Evolutionary conservation across 1,140 invertebrate genomes (phyloP).

Genomic region (Vanessa tameamea): DNA sequence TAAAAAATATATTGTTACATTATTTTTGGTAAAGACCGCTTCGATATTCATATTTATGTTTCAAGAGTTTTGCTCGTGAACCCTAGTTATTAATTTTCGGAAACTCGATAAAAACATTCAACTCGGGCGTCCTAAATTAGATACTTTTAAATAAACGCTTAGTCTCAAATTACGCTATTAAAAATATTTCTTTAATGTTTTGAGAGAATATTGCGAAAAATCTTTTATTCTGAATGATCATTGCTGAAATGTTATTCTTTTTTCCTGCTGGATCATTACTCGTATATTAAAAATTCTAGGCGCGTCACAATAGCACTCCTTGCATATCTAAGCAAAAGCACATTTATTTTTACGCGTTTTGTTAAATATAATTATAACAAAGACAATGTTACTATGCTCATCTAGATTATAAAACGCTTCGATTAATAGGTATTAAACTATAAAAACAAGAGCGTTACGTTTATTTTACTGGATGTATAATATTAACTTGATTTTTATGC

Average conservation of each 20-base stretch:
- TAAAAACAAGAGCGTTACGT: too few species aligned
- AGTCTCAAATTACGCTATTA: constrained; percentile 35
- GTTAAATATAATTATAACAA: neutral
- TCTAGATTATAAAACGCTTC: too few species aligned
- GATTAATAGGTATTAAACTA: too few species aligned
- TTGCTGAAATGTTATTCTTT: constrained; percentile 16
- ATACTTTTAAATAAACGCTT: constrained; percentile 32
- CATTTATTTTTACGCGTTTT: neutral
- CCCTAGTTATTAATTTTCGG: constrained; percentile 27
- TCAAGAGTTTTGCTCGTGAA: neutral
- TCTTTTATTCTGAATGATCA: constrained; percentile 17
- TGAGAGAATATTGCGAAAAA: constrained; percentile 28
- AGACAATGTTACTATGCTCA: neutral
- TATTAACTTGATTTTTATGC: too few species aligned
- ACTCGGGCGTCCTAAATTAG: constrained; percentile 28
- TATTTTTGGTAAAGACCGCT: too few species aligned
- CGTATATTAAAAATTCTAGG: constrained; percentile 16
- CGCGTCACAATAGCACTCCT: constrained; percentile 13
- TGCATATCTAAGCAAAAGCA: constrained; percentile 12
- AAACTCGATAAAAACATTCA: constrained; percentile 39
- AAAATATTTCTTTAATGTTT: constrained; percentile 34
- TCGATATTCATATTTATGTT: too few species aligned
- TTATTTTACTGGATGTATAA: too few species aligned
- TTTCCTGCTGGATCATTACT: constrained; percentile 17
- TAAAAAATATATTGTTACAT: too few species aligned